Evolutionary conservation across 1,140 invertebrate species (phyloP).

Genomic region (Thaumatotibia leucotreta): DNA sequence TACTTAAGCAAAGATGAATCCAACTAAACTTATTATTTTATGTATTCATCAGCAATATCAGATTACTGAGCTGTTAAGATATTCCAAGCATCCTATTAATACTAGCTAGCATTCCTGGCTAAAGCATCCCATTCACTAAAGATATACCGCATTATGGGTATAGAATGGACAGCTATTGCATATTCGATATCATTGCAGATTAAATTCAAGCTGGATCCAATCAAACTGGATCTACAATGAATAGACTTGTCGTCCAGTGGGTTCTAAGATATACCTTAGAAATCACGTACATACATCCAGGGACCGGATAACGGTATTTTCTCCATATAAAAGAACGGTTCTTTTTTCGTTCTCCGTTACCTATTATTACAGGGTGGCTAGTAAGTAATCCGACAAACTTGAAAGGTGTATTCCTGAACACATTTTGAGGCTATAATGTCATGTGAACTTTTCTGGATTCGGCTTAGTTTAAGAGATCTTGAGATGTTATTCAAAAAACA

Average conservation of each 20-base stretch:
- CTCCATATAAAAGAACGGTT: too few relatives aligned
- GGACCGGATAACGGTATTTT: too few relatives aligned
- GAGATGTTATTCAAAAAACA: too few relatives aligned
- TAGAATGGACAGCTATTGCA: not conserved
- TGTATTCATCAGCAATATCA: not conserved
- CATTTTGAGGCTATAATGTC: too few relatives aligned
- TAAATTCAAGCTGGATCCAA: conserved; percentile 3
- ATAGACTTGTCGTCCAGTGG: not conserved
- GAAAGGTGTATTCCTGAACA: too few relatives aligned
- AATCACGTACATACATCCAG: too few relatives aligned
- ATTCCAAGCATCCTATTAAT: not conserved
- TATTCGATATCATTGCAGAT: conserved; percentile 12
- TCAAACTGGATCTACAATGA: conserved; percentile 5
- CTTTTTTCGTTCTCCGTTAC: too few relatives aligned
- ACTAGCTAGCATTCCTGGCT: not conserved
- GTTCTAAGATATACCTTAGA: not conserved
- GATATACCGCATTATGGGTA: not conserved
- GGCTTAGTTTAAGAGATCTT: too few relatives aligned
- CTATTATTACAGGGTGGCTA: too few relatives aligned
- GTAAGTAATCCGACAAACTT: too few relatives aligned
- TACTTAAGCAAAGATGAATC: too few relatives aligned
- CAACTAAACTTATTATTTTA: not conserved
- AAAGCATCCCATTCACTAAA: not conserved
- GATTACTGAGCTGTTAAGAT: not conserved
- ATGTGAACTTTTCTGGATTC: too few relatives aligned